phyloP scores from a whole-genome alignment of 2,888 invertebrate species.

The Himalopsyche kuldschensis region DNA sequence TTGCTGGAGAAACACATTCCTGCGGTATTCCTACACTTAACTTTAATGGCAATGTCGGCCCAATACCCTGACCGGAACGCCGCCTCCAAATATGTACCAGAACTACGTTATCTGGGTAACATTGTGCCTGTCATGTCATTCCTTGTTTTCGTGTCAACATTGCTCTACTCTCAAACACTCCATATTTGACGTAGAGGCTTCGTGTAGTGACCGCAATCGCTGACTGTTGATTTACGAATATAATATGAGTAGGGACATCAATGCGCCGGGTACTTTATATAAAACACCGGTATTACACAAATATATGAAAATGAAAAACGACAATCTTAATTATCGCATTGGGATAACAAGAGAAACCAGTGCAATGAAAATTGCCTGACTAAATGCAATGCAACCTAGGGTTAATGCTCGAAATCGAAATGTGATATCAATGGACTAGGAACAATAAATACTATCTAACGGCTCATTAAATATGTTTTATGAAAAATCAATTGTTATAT shows the following conservation, averaged over 20 bases:
- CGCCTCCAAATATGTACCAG: neutral
- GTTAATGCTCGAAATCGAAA: no score
- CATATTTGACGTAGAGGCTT: neutral
- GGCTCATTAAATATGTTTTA: no score
- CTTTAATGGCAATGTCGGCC: neutral
- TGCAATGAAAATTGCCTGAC: no score
- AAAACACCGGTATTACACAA: no score
- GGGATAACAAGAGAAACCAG: no score
- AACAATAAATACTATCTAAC: no score
- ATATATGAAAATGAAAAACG: no score
- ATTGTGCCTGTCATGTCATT: neutral
- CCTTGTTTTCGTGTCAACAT: neutral
- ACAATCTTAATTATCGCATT: no score
- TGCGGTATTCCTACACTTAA: neutral
- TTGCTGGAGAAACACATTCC: neutral
- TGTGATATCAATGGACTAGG: no score
- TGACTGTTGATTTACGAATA: neutral
- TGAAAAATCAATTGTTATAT: no score
- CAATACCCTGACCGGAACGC: neutral
- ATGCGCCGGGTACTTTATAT: no score
- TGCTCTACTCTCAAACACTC: neutral
- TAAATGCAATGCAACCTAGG: no score
- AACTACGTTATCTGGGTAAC: neutral
- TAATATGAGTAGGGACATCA: neutral
- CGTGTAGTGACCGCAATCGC: neutral